Percentiles rank a stretch among this genome's conserved stretches.
Evolutionary conservation across 1,140 invertebrate species (phyloP).

Genomic region (Apis dorsata): DNA sequence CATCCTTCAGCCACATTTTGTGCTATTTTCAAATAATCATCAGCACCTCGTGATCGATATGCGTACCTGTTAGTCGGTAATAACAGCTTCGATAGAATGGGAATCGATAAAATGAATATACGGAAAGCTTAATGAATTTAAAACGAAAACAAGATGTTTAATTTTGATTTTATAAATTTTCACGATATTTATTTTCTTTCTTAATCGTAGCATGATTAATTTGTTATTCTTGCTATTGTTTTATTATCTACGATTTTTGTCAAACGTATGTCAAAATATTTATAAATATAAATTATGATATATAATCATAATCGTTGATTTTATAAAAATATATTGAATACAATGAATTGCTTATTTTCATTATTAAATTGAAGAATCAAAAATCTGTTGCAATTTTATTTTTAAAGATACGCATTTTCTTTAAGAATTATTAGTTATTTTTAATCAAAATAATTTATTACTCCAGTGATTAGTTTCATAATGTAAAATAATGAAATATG

Average conservation of each 20-base stretch:
- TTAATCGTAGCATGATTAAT: too few relatives aligned
- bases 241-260: not conserved
- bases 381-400: not conserved
- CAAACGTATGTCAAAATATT: not conserved
- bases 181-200: too few relatives aligned
- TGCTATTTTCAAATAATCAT: slow-evolving; percentile 57
- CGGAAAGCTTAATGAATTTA: not conserved
- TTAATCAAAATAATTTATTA: not conserved
- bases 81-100: slow-evolving; percentile 27
- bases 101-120: slow-evolving; percentile 1
- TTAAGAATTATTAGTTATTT: not conserved
- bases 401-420: too few relatives aligned
- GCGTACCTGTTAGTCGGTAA: slow-evolving; percentile 39
- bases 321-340: not conserved
- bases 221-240: too few relatives aligned
- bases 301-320: not conserved
- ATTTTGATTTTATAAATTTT: not conserved
- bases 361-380: not conserved
- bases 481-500: not conserved
- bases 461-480: not conserved
- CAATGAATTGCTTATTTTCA: not conserved
- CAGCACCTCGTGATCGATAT: slow-evolving; percentile 29
- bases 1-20: slow-evolving; percentile 68
- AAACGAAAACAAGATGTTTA: slow-evolving; percentile 1
- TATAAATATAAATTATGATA: not conserved